Percentiles rank a stretch among this genome's conserved stretches.
Conservation (phyloP, 2,888 invertebrate genomes). For the Scaptomyza parva region DNA sequence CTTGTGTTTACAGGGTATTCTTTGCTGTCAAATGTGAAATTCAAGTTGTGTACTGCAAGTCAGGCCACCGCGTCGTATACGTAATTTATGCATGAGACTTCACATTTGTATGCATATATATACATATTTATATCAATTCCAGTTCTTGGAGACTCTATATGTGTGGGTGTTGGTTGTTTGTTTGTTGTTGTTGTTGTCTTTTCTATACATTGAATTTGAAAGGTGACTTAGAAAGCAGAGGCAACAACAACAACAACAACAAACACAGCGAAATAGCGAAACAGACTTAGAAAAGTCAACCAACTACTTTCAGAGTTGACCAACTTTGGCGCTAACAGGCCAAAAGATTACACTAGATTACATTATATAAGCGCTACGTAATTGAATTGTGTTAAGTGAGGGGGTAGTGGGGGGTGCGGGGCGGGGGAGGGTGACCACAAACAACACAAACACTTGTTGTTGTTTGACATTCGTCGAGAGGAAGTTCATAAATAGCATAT, state of each 20-base stretch:
- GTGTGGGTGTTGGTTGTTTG: slow-evolving; percentile 54
- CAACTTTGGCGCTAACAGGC: slow-evolving; percentile 60
- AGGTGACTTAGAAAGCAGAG: slow-evolving; percentile 58
- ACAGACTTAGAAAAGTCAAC: slow-evolving; percentile 67
- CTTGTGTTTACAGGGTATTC: slow-evolving; percentile 21
- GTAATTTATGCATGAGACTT: slow-evolving; percentile 80
- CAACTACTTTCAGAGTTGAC: slow-evolving; percentile 78
- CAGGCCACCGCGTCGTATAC: slow-evolving; percentile 70
- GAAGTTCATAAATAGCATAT: slow-evolving; percentile 62
- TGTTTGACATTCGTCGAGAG: slow-evolving; percentile 56
- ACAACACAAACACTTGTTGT: slow-evolving; percentile 36
- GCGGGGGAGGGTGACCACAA: not conserved
- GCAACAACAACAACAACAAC: slow-evolving; percentile 24
- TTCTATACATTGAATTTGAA: slow-evolving; percentile 75
- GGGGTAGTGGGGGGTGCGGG: not conserved
- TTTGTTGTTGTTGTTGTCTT: slow-evolving; percentile 18
- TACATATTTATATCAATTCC: slow-evolving; percentile 72
- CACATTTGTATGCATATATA: slow-evolving; percentile 55
- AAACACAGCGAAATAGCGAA: slow-evolving; percentile 23
- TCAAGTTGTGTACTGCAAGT: too few species aligned
- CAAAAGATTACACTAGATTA: slow-evolving; percentile 64
- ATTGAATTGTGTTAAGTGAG: slow-evolving; percentile 43
- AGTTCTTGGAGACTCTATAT: slow-evolving; percentile 44
- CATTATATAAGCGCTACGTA: slow-evolving; percentile 64
- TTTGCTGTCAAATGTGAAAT: slow-evolving; percentile 67